Evolutionary conservation across 2,888 invertebrate genomes (phyloP).

Genomic region (Meiosimyza decipiens): DNA sequence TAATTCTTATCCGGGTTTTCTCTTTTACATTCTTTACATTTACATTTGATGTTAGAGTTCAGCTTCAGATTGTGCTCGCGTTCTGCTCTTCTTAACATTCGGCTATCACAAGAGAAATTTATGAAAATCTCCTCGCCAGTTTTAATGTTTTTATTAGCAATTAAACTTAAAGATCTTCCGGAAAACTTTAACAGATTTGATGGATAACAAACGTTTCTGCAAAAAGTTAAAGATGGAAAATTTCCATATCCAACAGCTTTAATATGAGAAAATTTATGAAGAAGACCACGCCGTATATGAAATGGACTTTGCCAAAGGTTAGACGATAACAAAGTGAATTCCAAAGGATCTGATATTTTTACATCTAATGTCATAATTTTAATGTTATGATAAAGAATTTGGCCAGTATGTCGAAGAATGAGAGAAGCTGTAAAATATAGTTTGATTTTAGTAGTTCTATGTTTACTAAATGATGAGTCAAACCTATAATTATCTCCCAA

Average conservation of each 20-base stretch:
- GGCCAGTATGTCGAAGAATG: conserved; percentile 80
- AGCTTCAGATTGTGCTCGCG: conserved; percentile 73
- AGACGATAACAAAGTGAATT: conserved; percentile 47
- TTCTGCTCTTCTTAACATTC: conserved; percentile 71
- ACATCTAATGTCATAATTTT: background rate
- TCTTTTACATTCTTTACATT: conserved; percentile 75
- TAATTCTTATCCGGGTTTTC: conserved; percentile 48
- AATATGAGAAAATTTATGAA: conserved; percentile 56
- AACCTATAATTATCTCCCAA: conserved; percentile 60
- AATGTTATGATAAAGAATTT: conserved; percentile 62
- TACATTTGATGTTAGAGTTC: conserved; percentile 84
- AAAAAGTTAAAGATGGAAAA: conserved; percentile 86
- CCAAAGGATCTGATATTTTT: conserved; percentile 10
- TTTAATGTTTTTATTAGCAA: conserved; percentile 73
- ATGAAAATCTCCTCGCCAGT: conserved; percentile 81
- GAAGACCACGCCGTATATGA: conserved; percentile 49
- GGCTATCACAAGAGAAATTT: conserved; percentile 85
- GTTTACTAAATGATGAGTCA: background rate
- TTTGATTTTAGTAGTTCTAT: too few relatives aligned
- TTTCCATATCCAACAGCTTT: conserved; percentile 79
- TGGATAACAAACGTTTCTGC: conserved; percentile 93
- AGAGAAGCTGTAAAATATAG: conserved; percentile 70
- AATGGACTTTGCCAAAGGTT: conserved; percentile 52
- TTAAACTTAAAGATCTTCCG: conserved; percentile 76
- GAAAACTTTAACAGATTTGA: conserved; percentile 82